Percentiles rank a stretch among this genome's conserved stretches.
Conservation (phyloP, 2,888 invertebrate genomes). For the Linnaemya tessellans region DNA sequence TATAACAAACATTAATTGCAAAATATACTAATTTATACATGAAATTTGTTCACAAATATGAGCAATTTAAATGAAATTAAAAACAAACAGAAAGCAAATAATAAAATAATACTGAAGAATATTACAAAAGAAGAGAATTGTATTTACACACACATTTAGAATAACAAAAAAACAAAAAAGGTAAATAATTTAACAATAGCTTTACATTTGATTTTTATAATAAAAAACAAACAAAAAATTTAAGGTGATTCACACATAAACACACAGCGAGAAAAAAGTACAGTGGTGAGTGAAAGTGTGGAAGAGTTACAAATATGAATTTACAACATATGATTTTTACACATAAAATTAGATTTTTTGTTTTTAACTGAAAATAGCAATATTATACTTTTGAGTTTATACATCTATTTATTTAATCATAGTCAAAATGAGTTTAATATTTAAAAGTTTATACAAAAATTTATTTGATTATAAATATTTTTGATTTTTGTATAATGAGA, state of each 20-base stretch:
- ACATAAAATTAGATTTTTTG: constrained; percentile 31
- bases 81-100: constrained; percentile 13
- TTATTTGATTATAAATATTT: constrained; percentile 28
- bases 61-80: constrained; percentile 33
- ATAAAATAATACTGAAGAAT: neutral
- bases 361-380: constrained; percentile 43
- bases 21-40: constrained; percentile 20
- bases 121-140: constrained; percentile 28
- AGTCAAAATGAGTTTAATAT: constrained; percentile 37
- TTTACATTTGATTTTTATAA: constrained; percentile 28
- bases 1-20: constrained; percentile 14
- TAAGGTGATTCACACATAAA: constrained; percentile 48
- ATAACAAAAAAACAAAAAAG: constrained; percentile 10
- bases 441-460: constrained; percentile 42
- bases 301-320: constrained; percentile 44
- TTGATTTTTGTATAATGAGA: constrained; percentile 41
- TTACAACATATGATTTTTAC: constrained; percentile 53
- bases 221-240: constrained; percentile 26
- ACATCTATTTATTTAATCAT: constrained; percentile 48
- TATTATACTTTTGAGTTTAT: constrained; percentile 36
- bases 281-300: constrained; percentile 59
- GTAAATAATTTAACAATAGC: constrained; percentile 15
- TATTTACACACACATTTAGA: constrained; percentile 31
- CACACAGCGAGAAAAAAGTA: constrained; percentile 12
- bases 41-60: constrained; percentile 34